These are phyloP conservation scores for Neopipo cinnamomea DNA, from an alignment of 2,113 vertebrate species.

Conservation along the genomic window DNA sequence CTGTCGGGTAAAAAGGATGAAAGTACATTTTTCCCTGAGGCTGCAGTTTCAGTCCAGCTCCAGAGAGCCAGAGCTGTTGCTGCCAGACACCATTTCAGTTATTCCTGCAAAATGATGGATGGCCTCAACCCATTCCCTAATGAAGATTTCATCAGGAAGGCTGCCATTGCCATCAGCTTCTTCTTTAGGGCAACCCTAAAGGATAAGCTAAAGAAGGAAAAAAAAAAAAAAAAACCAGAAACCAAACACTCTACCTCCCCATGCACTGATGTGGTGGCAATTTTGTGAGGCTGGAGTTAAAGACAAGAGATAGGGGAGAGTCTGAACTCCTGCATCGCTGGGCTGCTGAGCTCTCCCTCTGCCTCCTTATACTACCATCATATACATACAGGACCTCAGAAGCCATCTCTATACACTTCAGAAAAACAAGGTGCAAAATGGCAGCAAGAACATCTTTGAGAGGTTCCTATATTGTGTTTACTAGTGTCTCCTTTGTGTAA, in stretches of 20 bases:
- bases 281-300: background rate
- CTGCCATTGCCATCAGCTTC: background rate
- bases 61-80: background rate
- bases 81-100: constrained; percentile 34
- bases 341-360: background rate
- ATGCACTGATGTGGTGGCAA: background rate
- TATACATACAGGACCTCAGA: background rate
- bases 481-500: background rate
- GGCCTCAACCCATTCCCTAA: constrained; percentile 12
- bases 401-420: background rate
- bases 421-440: background rate
- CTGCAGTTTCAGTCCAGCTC: constrained; percentile 29
- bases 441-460: background rate
- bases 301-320: background rate
- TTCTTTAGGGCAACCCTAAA: background rate
- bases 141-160: constrained; percentile 20
- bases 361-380: background rate
- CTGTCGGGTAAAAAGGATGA: constrained; percentile 22
- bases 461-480: background rate
- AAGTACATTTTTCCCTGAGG: constrained; percentile 35
- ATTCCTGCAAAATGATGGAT: background rate
- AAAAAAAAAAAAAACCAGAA: background rate
- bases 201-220: background rate
- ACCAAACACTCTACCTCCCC: background rate
- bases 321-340: background rate